Evolutionary conservation across 2,113 vertebrate genomes (phyloP).

Genomic region (Coregonus clupeaformis): DNA sequence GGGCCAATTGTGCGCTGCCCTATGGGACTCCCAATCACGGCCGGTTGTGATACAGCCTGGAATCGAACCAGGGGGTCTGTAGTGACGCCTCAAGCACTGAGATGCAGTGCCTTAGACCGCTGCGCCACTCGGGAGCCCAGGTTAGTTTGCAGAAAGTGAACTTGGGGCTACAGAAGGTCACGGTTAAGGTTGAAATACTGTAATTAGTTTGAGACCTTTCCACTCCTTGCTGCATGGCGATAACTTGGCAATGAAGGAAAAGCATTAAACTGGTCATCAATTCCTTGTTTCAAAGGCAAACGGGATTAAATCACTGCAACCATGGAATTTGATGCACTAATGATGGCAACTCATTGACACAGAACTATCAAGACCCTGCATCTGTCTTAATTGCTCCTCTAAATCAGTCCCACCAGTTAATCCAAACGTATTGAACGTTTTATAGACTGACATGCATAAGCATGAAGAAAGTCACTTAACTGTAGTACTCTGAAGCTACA

Average conservation of each 20-base stretch:
- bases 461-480: neutral
- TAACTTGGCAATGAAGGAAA: conserved; percentile 65
- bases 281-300: conserved; percentile 15
- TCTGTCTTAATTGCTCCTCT: neutral
- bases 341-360: conserved; percentile 17
- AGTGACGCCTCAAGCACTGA: no score
- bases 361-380: conserved; percentile 27
- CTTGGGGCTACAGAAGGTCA: conserved; percentile 30
- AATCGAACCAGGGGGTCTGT: no score
- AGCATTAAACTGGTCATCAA: conserved; percentile 47
- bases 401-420: conserved; percentile 23
- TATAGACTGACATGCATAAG: conserved; percentile 11
- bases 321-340: conserved; percentile 32
- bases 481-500: conserved; percentile 13
- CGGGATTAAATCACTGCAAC: conserved; percentile 17
- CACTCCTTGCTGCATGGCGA: conserved; percentile 54
- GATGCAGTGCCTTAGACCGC: no score
- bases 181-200: conserved; percentile 12
- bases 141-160: conserved; percentile 54
- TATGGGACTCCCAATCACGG: no score
- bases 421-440: conserved; percentile 10
- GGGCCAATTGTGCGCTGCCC: no score
- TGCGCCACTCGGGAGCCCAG: no score
- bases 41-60: no score
- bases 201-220: conserved; percentile 53